Base-by-base conservation (phyloP, 2,888 invertebrate genomes). In the Portevinia maculata region DNA sequence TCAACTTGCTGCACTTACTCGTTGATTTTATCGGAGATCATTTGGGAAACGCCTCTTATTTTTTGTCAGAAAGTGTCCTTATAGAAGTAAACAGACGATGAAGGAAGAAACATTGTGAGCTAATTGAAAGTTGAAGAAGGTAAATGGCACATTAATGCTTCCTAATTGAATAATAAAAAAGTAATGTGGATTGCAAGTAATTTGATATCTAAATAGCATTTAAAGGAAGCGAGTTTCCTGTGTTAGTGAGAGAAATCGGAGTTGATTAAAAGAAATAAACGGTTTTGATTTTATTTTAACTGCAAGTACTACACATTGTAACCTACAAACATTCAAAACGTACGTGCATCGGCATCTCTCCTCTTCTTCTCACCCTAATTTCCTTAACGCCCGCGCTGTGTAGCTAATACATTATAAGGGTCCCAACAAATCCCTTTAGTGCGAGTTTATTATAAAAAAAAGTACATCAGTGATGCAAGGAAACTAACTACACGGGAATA, bases 41-140 rank as follows among this genome's bases (percentile, higher is more conserved):
- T 24, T 24, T 15, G 5, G n/a, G 13, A 3, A 67, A 65, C 74
- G 74, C 74, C 65, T 75, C 2, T 13, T 46, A 13, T 5, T 62
- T 11, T 15, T 15, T 1, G 13, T 52, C 8, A 6, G 8, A 48
- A 32, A 32, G 15, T 13, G n/a, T 21, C 5, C 15, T 17, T 11
- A 8, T 30, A 6, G 30, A 11, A 24, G 65, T 41, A 11, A 50
- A 41, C 28, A 21, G 19, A 15, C 21, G 37, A 57, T 39, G 39
- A 28, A 50, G 2, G 8, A 39, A 41, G 34, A 75, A 11, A 30
- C 6, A 34, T 24, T 60, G 13, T 30, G 21, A 50, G 53, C 55
- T 70, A 78, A 78, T 78, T 78, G 62, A 57, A 44, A 64, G 48
- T 70, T 62, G 69, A 53, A 62, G n/a, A 70, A 69, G 55, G 37